Evolutionary conservation across 92 coral and sea anemone genomes (phyloP).

Genomic region (Palythoa caribaeorum): DNA sequence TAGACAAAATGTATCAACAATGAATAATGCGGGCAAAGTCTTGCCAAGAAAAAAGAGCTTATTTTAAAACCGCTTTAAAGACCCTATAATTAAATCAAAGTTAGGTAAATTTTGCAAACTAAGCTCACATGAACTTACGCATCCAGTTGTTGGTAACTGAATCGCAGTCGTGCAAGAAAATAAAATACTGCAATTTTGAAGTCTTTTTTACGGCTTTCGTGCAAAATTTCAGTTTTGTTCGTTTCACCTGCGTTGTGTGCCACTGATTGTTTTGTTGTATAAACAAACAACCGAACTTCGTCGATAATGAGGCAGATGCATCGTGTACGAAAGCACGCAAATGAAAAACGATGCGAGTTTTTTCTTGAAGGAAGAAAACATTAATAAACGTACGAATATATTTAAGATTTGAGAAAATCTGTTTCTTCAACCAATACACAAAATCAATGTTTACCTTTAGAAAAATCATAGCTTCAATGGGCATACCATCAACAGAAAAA

Average conservation of each 20-base stretch:
- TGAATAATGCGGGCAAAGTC: background rate
- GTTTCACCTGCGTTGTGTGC: background rate
- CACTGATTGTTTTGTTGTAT: background rate
- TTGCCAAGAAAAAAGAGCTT: background rate
- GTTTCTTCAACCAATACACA: background rate
- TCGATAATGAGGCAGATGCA: background rate
- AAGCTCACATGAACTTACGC: background rate
- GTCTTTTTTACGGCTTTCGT: background rate
- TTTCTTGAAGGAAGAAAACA: background rate
- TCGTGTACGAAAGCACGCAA: background rate
- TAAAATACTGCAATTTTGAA: background rate
- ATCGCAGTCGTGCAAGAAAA: background rate
- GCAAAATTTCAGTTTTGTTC: background rate
- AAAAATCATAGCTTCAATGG: background rate
- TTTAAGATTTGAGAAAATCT: background rate
- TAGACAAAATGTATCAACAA: background rate
- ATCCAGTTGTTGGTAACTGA: background rate
- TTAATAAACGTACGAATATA: background rate
- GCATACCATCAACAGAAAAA: background rate
- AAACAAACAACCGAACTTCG: background rate
- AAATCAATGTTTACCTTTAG: background rate
- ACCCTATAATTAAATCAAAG: conserved; percentile 3
- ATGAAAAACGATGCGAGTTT: background rate
- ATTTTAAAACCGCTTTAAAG: background rate
- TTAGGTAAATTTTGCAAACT: background rate